Percentiles rank a stretch among this genome's conserved stretches.
phyloP scores from a whole-genome alignment of 2,113 vertebrate species.

The Pimephales promelas region DNA sequence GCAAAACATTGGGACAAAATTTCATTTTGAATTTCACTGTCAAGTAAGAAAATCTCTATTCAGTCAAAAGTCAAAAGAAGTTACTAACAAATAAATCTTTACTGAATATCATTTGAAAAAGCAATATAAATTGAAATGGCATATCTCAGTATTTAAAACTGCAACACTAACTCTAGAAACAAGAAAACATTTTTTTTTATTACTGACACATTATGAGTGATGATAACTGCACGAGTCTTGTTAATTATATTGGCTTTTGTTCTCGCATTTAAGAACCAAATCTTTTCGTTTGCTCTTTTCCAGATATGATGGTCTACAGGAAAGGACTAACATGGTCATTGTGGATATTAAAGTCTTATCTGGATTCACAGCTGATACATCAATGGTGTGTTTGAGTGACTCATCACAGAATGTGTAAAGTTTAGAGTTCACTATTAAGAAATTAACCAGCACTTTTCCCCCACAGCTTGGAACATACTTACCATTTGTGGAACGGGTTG shows the following conservation, averaged over 20 bases:
- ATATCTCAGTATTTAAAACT: no score
- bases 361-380: constrained; percentile 63
- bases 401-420: neutral
- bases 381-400: constrained; percentile 24
- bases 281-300: neutral
- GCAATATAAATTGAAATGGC: no score
- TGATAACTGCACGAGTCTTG: no score
- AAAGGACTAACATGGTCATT: constrained; percentile 70
- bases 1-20: constrained; percentile 32
- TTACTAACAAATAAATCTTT: no score
- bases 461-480: constrained; percentile 55
- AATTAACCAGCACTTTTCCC: neutral
- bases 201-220: no score
- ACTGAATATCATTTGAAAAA: no score
- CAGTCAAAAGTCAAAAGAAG: no score
- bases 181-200: no score
- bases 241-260: no score
- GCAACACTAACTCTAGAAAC: no score
- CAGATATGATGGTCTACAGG: constrained; percentile 43
- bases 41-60: constrained; percentile 20
- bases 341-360: constrained; percentile 70
- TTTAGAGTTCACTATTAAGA: neutral
- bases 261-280: neutral
- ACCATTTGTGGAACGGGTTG: constrained; percentile 63
- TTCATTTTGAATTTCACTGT: neutral